Evolutionary conservation across 2,113 vertebrate species (phyloP), one percentile per base, ranked within the genome.

Genomic region (Gobius niger): DNA sequence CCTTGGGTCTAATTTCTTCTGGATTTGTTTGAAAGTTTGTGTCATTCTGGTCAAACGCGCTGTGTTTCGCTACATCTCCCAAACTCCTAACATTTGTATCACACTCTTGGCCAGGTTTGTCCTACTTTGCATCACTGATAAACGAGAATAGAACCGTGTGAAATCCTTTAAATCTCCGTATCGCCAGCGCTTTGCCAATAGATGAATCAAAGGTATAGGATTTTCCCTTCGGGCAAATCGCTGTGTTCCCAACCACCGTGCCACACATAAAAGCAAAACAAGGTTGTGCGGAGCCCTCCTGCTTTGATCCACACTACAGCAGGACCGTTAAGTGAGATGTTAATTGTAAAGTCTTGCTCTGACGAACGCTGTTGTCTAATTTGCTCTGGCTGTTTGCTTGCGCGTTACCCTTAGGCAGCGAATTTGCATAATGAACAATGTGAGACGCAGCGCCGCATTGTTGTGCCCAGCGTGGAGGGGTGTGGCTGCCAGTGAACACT

Each of bases 341-440:
- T 88, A 87, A 88, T 86, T 85, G 78, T 63, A 60, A 67, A 68
- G 47, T 72, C 78, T 74, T 53, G 68, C 81, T 87, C 75, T 51
- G 66, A 78, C 82, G 84, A 88, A 82, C 82, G 70, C 82, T 80
- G 79, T 89, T 73, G 59, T 89, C 85, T 88, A 68, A 90, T 93
- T 89, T 87, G 78, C 78, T 72, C 19, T 77, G 83, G 82, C 78
- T 88, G 81, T 87, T 90, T 91, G 81, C 88, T 77, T 84, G 84
- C 78, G 82, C 81, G 66, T 89, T 78, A 90, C 92, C 57, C 91
- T 86, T 76, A 72, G 90, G 92, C 90, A 68, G 83, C 49, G 19
- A 66, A 91, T 93, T 92, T 91, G 90, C 89, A 91, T 92, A 91
- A 92, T 87, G 84, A 92, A 77, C 65, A 78, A 88, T 87, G 83